Percentiles rank a stretch among this genome's conserved stretches.
Evolutionary conservation across 1,140 invertebrate species (phyloP).

Genomic region (Episyrphus balteatus): DNA sequence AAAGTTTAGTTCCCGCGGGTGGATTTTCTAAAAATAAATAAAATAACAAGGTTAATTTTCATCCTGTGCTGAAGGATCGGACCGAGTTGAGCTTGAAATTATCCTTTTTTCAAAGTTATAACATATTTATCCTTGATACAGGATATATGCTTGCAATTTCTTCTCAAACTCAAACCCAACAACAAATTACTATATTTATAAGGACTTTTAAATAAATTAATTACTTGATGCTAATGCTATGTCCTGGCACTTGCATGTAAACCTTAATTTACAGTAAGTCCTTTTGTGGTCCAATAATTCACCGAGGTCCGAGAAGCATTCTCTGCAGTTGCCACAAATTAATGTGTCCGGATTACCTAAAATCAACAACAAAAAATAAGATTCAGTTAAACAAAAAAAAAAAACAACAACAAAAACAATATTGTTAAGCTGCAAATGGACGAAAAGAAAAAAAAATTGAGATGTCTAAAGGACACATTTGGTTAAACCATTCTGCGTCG

Average conservation of each 20-base stretch:
- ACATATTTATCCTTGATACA: no score
- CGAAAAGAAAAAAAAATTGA: no score
- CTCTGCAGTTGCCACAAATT: conserved; percentile 79
- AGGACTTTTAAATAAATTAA: conserved; percentile 8
- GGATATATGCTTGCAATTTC: no score
- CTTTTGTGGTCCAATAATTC: conserved; percentile 79
- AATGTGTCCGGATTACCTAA: conserved; percentile 74
- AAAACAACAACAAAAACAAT: not conserved
- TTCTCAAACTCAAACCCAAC: no score
- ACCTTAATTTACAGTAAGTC: conserved; percentile 71
- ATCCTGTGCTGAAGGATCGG: no score
- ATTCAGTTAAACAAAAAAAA: not conserved
- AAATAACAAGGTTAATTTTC: not conserved
- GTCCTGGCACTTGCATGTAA: conserved; percentile 72
- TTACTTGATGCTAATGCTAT: conserved; percentile 33
- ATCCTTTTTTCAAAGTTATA: no score
- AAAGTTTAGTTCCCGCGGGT: conserved; percentile 44
- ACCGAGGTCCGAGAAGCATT: conserved; percentile 69
- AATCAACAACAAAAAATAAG: conserved; percentile 19
- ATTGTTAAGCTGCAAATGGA: not conserved
- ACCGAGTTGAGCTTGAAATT: no score
- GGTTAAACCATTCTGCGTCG: no score
- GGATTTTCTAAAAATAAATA: conserved; percentile 25
- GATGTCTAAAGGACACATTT: no score
- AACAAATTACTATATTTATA: no score